A percentile compares a stretch with the other conserved stretches of the same genome.
phyloP scores from a whole-genome alignment of 2,113 vertebrate genomes.

The Ochotona curzoniae region DNA sequence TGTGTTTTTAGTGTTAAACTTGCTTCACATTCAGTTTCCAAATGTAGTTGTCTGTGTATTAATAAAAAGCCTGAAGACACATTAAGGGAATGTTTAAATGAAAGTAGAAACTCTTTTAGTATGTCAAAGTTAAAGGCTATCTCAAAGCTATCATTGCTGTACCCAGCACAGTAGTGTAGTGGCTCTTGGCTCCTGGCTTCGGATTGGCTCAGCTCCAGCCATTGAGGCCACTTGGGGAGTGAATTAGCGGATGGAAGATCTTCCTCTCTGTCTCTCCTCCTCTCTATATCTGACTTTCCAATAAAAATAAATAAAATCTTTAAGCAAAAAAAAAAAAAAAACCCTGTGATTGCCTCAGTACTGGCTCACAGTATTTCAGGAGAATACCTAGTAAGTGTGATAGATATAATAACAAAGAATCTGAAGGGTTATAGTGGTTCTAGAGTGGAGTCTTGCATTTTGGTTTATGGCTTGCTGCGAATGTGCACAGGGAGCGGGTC shows the following conservation, averaged over 20 bases:
- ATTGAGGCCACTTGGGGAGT: too few relatives aligned
- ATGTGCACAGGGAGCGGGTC: background rate
- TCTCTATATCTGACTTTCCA: too few relatives aligned
- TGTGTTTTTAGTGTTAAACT: conserved; percentile 44
- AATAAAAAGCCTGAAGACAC: conserved; percentile 54
- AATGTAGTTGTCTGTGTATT: conserved; percentile 44
- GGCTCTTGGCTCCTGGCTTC: too few relatives aligned
- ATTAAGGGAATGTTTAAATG: conserved; percentile 63
- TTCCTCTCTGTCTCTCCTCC: too few relatives aligned
- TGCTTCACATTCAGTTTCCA: conserved; percentile 58
- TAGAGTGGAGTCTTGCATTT: background rate
- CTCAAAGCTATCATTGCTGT: conserved; percentile 6
- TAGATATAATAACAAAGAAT: background rate
- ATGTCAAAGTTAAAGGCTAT: conserved; percentile 53
- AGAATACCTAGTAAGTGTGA: background rate
- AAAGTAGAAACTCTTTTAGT: conserved; percentile 67
- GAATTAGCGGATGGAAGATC: too few relatives aligned
- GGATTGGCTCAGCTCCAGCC: too few relatives aligned
- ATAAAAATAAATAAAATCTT: too few relatives aligned
- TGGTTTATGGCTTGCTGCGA: background rate
- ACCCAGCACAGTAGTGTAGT: too few relatives aligned
- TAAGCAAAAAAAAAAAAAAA: too few relatives aligned
- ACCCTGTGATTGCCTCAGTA: background rate
- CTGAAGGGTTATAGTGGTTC: background rate
- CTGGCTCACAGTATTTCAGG: conserved; percentile 56